Evolutionary conservation across 2,888 invertebrate genomes (phyloP).

Genomic region (Dione juno): DNA sequence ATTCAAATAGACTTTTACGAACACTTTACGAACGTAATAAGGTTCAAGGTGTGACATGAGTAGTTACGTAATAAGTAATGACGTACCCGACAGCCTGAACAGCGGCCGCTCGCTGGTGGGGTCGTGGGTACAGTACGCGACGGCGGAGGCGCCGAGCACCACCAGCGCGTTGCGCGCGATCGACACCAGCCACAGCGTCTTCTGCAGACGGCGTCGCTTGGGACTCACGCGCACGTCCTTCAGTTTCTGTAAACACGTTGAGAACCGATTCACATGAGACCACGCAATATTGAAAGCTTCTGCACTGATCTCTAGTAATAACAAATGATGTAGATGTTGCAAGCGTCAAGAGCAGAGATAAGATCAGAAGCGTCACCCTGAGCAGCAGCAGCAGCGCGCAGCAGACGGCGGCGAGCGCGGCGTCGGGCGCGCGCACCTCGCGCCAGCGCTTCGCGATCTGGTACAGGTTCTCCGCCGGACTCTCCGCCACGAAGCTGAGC

Average conservation of each 20-base stretch:
- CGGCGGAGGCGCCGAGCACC: constrained; percentile 85
- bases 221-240: constrained; percentile 80
- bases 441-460: constrained; percentile 75
- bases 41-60: no score
- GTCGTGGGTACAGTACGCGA: constrained; percentile 83
- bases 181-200: constrained; percentile 88
- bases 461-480: constrained; percentile 85
- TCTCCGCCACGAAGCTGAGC: constrained; percentile 86
- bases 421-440: constrained; percentile 84
- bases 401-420: constrained; percentile 86
- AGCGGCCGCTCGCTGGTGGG: constrained; percentile 77
- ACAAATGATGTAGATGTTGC: no score
- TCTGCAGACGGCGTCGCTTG: constrained; percentile 73
- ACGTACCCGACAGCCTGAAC: constrained; percentile 85
- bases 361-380: constrained; percentile 86
- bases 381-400: constrained; percentile 86
- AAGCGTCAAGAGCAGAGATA: no score
- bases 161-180: constrained; percentile 91
- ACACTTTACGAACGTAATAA: no score
- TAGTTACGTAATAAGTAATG: no score
- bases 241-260: constrained; percentile 81
- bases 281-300: no score
- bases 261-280: no score
- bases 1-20: no score
- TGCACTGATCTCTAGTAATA: no score